These are phyloP conservation scores for Cheirogaleus medius DNA, from an alignment of 2,113 vertebrate genomes.

Conservation along the genomic window DNA sequence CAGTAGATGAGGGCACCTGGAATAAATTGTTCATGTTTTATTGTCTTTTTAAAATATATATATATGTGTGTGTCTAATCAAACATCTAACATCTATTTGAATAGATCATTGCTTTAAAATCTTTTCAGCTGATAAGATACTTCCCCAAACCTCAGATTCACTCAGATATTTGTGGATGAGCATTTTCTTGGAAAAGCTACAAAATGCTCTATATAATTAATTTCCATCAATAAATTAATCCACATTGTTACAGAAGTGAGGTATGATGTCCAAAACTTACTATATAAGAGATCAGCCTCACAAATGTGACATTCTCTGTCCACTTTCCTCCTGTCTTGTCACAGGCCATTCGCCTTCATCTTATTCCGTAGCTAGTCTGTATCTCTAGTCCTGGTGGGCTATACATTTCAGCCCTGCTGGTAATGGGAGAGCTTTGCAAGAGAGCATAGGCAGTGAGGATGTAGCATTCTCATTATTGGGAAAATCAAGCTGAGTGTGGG, in stretches of 20 bases:
- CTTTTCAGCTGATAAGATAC: background rate
- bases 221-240: background rate
- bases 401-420: background rate
- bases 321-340: background rate
- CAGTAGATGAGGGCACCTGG: background rate
- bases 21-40: background rate
- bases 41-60: background rate
- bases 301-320: background rate
- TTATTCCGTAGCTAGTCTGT: background rate
- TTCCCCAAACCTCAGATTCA: background rate
- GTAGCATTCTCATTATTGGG: too few species aligned
- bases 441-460: too few species aligned
- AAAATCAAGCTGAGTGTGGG: background rate
- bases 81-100: background rate
- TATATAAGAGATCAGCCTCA: background rate
- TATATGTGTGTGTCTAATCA: background rate
- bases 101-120: background rate
- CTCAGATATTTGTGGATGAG: background rate
- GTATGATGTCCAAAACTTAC: background rate
- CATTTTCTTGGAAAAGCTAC: background rate
- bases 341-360: rapidly evolving
- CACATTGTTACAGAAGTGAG: background rate
- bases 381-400: rapidly evolving
- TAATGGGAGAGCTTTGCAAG: too few species aligned
- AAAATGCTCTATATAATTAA: background rate